Base-by-base conservation (phyloP, 2,888 invertebrate species). In the Eupithecia vulgata region DNA sequence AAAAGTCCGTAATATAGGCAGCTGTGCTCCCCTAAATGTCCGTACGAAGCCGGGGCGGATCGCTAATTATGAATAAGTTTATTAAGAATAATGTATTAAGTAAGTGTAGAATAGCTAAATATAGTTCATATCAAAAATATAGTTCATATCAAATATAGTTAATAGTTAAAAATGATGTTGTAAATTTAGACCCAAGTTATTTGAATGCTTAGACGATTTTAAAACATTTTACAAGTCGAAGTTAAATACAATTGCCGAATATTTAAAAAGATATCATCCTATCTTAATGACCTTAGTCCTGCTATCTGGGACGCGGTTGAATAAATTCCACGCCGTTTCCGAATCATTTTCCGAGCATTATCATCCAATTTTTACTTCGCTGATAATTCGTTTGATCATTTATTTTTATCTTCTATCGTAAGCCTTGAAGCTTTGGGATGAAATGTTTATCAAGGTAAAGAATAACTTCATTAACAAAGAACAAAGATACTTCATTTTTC, bases 291-390 rank as follows among this genome's bases (percentile, higher is more conserved):
- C 66, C 45, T 40, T 48, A 52, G 70, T 67, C 15, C 61, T 61
- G 48, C 67, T 71, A 68, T 70, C 71, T 34, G 59, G 42, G 64
- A 65, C 57, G 65, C 68, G 68, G 74, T 65, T 21, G 68, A 74
- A 71, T 74, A 71, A 71, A 74, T 67, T 67, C 66, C 25, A 40
- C 59, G 48, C 48, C 61, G 57, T 66, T 74, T 68, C 68, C 69
- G 67, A 71, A 74, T 67, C 62, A 74, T 30, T 4, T 30, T 30
- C n/a, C n/a, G n/a, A n/a, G n/a, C 30, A 30, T 74, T 74, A 67
- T 67, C 74, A 66, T 10, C 61, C 65, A 62, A 61, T 65, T 66
- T 74, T 71, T 71, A 69, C 52, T 67, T 74, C 40, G 61, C 62
- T 61, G 21, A 64, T 64, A 64, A 69, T 69, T 30, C 35, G 42